Conservation (phyloP, 2,888 invertebrate genomes). For the Lepidochrysops patricia region DNA sequence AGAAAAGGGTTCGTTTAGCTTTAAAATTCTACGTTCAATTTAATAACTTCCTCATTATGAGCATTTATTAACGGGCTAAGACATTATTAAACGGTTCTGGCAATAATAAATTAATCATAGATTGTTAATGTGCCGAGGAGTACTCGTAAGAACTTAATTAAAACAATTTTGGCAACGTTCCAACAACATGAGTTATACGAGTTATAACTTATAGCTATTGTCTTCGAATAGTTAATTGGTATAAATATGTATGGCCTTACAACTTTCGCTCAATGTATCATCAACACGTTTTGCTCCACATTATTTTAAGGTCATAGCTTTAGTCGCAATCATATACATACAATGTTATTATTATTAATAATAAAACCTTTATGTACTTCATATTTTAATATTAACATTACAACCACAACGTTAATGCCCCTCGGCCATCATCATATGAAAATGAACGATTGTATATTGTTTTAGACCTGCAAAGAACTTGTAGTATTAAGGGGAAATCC, state of each 20-base stretch:
- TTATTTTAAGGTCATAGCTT: too few species aligned
- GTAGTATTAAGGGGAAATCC: too few species aligned
- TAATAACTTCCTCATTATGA: not conserved
- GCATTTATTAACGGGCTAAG: not conserved
- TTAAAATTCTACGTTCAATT: not conserved
- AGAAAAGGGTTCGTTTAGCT: not conserved
- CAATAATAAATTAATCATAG: constrained; percentile 4
- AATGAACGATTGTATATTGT: too few species aligned
- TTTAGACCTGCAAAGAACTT: too few species aligned
- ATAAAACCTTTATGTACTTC: too few species aligned
- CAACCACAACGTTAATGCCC: too few species aligned
- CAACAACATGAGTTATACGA: constrained; percentile 22
- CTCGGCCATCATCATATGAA: too few species aligned
- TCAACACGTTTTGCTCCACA: not conserved
- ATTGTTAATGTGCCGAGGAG: not conserved
- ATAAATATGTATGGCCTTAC: not conserved
- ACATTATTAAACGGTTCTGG: not conserved
- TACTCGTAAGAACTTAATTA: not conserved
- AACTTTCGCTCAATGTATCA: not conserved
- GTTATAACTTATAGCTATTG: constrained; percentile 22
- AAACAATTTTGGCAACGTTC: constrained; percentile 2
- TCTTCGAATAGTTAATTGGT: not conserved
- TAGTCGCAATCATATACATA: too few species aligned
- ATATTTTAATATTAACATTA: too few species aligned
- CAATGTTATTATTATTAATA: too few species aligned